phyloP scores from a whole-genome alignment of 2,888 invertebrate genomes.

The Drosophila nr. medialis region DNA sequence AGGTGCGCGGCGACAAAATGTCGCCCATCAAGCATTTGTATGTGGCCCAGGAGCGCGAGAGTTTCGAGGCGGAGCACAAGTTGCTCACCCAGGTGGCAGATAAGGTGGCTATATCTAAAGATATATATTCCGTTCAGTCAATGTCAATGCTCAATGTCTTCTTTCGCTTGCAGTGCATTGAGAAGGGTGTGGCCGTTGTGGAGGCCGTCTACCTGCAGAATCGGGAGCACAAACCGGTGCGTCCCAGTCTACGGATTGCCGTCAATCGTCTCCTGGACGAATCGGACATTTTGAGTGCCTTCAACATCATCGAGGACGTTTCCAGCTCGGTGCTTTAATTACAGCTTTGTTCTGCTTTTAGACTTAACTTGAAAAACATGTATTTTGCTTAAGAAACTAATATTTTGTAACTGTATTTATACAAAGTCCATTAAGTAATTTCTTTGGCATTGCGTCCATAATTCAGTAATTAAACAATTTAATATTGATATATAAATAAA shows the following conservation, averaged over 20 bases:
- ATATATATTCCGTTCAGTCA: neutral
- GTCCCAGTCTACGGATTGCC: conserved; percentile 90
- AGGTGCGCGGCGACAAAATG: conserved; percentile 87
- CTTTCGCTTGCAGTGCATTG: conserved; percentile 86
- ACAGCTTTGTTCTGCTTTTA: neutral
- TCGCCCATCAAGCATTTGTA: conserved; percentile 92
- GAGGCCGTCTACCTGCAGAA: conserved; percentile 89
- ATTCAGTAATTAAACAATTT: conserved; percentile 3
- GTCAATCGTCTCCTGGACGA: conserved; percentile 88
- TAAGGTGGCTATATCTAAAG: conserved; percentile 81
- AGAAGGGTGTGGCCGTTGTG: conserved; percentile 89
- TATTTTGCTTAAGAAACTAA: conserved; percentile 3
- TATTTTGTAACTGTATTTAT: conserved; percentile 22
- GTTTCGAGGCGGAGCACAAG: conserved; percentile 84
- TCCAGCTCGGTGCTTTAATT: conserved; percentile 81
- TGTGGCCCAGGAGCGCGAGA: conserved; percentile 86
- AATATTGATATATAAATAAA: neutral
- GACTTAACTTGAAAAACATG: conserved; percentile 23
- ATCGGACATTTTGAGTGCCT: conserved; percentile 86
- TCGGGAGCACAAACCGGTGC: conserved; percentile 88
- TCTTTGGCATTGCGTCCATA: no score
- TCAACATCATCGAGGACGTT: conserved; percentile 84
- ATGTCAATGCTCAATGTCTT: neutral
- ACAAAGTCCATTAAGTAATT: conserved; percentile 6
- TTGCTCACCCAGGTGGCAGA: conserved; percentile 88